Base-by-base conservation (phyloP, 2,888 invertebrate species). In the Octodonta nipae region DNA sequence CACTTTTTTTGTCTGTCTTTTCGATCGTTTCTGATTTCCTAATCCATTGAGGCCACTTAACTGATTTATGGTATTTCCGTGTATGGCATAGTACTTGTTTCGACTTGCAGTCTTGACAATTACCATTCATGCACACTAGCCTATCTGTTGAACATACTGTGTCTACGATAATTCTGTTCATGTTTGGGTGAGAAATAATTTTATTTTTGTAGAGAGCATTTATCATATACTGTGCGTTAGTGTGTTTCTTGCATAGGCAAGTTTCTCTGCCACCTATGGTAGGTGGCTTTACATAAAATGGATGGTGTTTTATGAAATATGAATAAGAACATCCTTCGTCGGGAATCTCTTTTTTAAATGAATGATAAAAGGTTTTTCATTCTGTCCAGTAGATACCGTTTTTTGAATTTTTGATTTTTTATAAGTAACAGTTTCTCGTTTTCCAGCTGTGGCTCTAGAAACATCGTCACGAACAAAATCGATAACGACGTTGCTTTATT, bases 231-330 rank as follows among this genome's bases (percentile, higher is more conserved):
- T 32, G 30, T 10, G 17, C 11, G 16, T 32, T 32, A 24, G 13
- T 25, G 14, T 32, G 14, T 10, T 14, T 10, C 22, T 16, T 26
- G 15, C 32, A 32, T 15, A 32, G 13, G 10, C 17, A 32, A n/a
- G 32, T 32, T 15, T 32, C 15, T 11, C 32, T 13, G 10, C 16
- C 32, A 14, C 26, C 11, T 13, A 32, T 13, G 12, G 32, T 32
- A 15, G 32, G 26, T 8, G 27, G 11, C 10, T 20, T 16, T 7
- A 32, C 16, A 32, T 32, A 32, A 32, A n/a, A 32, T 15, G 32
- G 32, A 5, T 26, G n/a, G 15, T 26, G 13, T 15, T n/a, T 14
- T 10, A 13, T 26, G 16, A 32, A 32, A 26, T 12, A 20, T 5
- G 15, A 11, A 13, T 32, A 32, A 10, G 26, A 26, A 16, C 26